These are phyloP conservation scores for Colletes latitarsis DNA, from an alignment of 1,140 invertebrate genomes.

Conservation along the genomic window DNA sequence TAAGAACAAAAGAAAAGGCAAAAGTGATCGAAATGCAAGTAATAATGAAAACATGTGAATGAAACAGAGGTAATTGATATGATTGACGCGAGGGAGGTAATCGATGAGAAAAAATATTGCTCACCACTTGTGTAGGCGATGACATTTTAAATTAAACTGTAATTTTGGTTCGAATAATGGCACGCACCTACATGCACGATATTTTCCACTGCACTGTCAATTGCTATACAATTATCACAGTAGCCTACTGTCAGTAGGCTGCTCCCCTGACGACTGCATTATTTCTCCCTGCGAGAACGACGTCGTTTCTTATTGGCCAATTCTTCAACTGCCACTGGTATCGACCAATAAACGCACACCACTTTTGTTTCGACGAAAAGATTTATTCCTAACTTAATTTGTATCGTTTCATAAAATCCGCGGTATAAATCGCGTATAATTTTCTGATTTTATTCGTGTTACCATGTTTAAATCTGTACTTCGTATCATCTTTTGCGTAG, in stretches of 20 bases:
- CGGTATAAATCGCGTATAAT: no score
- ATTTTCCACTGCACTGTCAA: slow-evolving; percentile 38
- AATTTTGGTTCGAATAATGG: neutral
- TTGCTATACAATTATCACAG: slow-evolving; percentile 35
- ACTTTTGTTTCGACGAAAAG: neutral
- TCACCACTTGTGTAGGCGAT: slow-evolving; percentile 70
- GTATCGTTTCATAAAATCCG: neutral
- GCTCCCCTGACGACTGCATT: slow-evolving; percentile 26
- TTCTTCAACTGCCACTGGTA: neutral
- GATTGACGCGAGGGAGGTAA: neutral
- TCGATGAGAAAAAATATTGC: slow-evolving; percentile 16
- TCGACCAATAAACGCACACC: neutral
- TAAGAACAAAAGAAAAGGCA: neutral
- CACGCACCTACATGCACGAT: slow-evolving; percentile 12
- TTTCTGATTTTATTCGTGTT: no score
- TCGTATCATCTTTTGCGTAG: neutral
- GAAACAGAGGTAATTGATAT: neutral
- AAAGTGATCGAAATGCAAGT: neutral
- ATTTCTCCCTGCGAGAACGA: slow-evolving; percentile 26
- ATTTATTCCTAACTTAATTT: neutral
- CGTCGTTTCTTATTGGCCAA: slow-evolving; percentile 17
- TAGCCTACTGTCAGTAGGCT: no score
- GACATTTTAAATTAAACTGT: slow-evolving; percentile 60
- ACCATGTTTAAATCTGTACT: neutral
- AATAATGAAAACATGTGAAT: slow-evolving; percentile 23